Base-by-base conservation (phyloP, 2,797 vertebrate genomes). In the Falco rusticolus region DNA sequence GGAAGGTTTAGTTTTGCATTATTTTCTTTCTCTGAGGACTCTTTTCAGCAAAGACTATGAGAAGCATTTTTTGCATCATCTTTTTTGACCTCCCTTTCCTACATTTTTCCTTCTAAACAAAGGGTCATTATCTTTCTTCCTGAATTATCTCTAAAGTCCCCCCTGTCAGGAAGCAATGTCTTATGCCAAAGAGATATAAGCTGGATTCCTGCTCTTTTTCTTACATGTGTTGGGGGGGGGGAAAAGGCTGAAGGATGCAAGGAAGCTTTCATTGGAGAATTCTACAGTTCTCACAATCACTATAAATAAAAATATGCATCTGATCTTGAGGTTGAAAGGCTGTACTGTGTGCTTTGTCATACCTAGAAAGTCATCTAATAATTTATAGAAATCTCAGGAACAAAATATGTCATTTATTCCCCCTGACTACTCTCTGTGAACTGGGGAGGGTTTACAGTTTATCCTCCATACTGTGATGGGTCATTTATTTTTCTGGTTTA, bases 31-130 rank as follows among this genome's bases (percentile, higher is more conserved):
- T 70, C 14, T 41, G 51, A 69, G 26, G 28, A 66, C 5, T 0
- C 10, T 48, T 61, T 26, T 68, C 28, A 57, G 57, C 16, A 71
- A 66, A 48, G 33, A n/a, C 5, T 70, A 39, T 18, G 8, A 50
- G 3, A 37, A 41, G 1, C 4, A 0, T 1, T 17, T 60, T 87
- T 33, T 24, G 9, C 13, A 12, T 18, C 54, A 16, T 78, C 28
- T 89, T 87, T 50, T 90, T 28, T 45, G 16, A 22, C 4, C 5
- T 78, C 6, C 7, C 10, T 76, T 81, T 41, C 6, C 13, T 15
- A 13, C 3, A 28, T 56, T 53, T 87, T 84, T 78, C 17, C 8
- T 34, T 75, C 31, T 53, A 66, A 92, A 71, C 8, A 65, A 75
- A 68, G 7, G 3, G 6, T 75, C 17, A 37, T 2, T 71, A 34